Evolutionary conservation across 2,113 vertebrate species (phyloP), one percentile per base, ranked within the genome.

Genomic region (Scalopus aquaticus): DNA sequence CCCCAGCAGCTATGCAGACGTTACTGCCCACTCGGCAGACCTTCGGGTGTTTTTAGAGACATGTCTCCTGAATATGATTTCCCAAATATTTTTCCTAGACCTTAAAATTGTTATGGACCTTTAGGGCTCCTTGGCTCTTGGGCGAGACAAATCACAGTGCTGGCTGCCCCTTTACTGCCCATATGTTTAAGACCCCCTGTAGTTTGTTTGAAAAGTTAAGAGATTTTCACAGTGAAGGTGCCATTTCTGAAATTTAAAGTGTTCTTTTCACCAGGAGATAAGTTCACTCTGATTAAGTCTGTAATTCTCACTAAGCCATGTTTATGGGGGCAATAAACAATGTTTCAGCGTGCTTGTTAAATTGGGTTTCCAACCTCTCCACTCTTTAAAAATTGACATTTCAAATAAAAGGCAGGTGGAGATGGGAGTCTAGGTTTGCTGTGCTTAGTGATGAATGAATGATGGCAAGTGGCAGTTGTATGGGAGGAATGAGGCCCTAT

Each of bases 231-330:
- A 98, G 97, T 97, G 94, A 98, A 98, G 98, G 98, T 98, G 98
- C 98, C 95, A 97, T 98, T 98, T 98, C 98, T 98, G 97, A 98
- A 98, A 98, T 98, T 98, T 98, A 98, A 98, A 98, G 98, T 98
- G 98, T 97, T 98, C 97, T 98, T 98, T 98, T 98, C 98, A 98
- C 98, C 95, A 88, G 97, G 97, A 98, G 98, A 98, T 98, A 98
- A 98, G 98, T 98, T 98, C 98, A 97, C 97, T 98, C 98, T 98
- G 98, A 98, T 98, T 98, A 98, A 98, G 98, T 98, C 98, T 97
- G 97, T 98, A 98, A 98, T 98, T 98, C 98, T 98, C 98, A 98
- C 98, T 98, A 98, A 98, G 98, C 98, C 98, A 98, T 97, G 98
- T 98, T 98, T 98, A 98, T 98, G 97, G 98, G 96, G 96, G 98